A percentile compares a stretch with the other conserved stretches of the same genome.
These are phyloP conservation scores for Protaetia brevitarsis DNA, from an alignment of 1,140 invertebrate genomes.

Conservation along the genomic window DNA sequence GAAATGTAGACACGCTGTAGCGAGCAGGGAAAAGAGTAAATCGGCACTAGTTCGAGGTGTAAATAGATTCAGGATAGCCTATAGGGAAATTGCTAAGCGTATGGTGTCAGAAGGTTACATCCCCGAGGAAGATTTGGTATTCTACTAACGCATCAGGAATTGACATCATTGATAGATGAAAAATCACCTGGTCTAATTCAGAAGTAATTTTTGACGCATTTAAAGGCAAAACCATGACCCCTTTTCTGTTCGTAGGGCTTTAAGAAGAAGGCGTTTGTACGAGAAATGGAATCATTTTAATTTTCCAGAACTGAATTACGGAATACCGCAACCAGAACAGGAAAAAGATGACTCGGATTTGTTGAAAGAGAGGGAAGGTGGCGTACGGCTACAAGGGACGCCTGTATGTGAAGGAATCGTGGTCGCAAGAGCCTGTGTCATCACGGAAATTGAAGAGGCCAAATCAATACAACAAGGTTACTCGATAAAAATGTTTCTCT, in stretches of 20 bases:
- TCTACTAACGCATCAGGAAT: slow-evolving; percentile 67
- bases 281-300: slow-evolving; percentile 56
- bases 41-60: slow-evolving; percentile 57
- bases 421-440: slow-evolving; percentile 67
- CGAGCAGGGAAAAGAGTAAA: slow-evolving; percentile 65
- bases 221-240: background rate
- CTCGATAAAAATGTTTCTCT: background rate
- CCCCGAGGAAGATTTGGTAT: slow-evolving; percentile 65
- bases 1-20: slow-evolving; percentile 58
- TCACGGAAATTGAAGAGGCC: slow-evolving; percentile 52
- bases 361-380: slow-evolving; percentile 27
- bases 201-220: slow-evolving; percentile 54
- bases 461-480: slow-evolving; percentile 38
- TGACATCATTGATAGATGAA: slow-evolving; percentile 57
- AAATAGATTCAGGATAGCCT: slow-evolving; percentile 62
- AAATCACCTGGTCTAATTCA: slow-evolving; percentile 57
- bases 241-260: slow-evolving; percentile 56
- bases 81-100: slow-evolving; percentile 55
- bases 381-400: slow-evolving; percentile 57
- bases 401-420: slow-evolving; percentile 68
- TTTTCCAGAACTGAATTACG: slow-evolving; percentile 64
- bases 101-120: slow-evolving; percentile 62
- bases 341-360: slow-evolving; percentile 10
- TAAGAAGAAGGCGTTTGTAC: slow-evolving; percentile 58
- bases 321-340: slow-evolving; percentile 54